phyloP scores from a whole-genome alignment of 2,888 invertebrate species.

The Protodeltote pygarga region DNA sequence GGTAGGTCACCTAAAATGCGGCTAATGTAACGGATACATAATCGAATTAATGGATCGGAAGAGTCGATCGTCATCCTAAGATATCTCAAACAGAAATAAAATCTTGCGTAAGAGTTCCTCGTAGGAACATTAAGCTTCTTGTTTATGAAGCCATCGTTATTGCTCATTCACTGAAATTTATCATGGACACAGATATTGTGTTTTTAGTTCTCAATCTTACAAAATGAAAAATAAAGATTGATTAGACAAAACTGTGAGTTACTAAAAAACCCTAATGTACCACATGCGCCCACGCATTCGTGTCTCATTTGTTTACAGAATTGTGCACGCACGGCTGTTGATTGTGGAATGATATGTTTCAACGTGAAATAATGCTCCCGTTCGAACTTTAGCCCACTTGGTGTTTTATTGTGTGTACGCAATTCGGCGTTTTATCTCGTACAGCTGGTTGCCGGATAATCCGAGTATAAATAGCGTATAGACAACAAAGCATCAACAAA shows the following conservation, averaged over 20 bases:
- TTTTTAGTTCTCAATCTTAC: slow-evolving; percentile 27
- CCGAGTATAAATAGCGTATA: slow-evolving; percentile 78
- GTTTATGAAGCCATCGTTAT: slow-evolving; percentile 25
- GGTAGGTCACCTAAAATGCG: too few relatives aligned
- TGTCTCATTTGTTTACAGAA: slow-evolving; percentile 79
- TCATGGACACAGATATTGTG: slow-evolving; percentile 13
- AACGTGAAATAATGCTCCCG: slow-evolving; percentile 75
- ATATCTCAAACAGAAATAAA: neutral
- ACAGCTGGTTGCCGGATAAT: slow-evolving; percentile 83
- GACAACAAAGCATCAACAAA: slow-evolving; percentile 72
- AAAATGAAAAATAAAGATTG: slow-evolving; percentile 44
- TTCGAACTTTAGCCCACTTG: slow-evolving; percentile 70
- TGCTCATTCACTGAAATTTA: slow-evolving; percentile 23
- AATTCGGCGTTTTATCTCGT: slow-evolving; percentile 75
- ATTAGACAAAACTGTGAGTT: slow-evolving; percentile 58
- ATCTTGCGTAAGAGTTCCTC: neutral
- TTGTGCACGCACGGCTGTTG: slow-evolving; percentile 72
- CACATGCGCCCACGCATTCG: slow-evolving; percentile 67
- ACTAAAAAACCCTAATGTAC: slow-evolving; percentile 71
- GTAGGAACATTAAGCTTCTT: slow-evolving; percentile 8
- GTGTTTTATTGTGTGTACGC: slow-evolving; percentile 77
- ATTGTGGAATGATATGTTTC: slow-evolving; percentile 75
- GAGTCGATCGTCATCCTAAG: too few relatives aligned
- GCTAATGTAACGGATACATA: too few relatives aligned
- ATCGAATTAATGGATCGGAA: too few relatives aligned